Conservation (phyloP, 2,113 vertebrate genomes). For the Geococcyx californianus region DNA sequence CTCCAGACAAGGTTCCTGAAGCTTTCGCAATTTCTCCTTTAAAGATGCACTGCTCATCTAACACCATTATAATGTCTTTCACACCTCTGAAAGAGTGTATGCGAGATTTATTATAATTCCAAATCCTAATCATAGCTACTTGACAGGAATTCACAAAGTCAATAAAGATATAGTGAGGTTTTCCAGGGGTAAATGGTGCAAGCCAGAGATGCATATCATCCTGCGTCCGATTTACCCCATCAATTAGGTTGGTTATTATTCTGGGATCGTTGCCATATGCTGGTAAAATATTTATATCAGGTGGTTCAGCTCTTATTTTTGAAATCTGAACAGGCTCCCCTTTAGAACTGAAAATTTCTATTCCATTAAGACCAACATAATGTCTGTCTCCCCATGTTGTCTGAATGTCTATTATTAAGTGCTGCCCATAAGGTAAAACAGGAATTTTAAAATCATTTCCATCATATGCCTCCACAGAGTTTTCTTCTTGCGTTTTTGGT, state of each 20-base stretch:
- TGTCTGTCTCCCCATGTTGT: conserved; percentile 98
- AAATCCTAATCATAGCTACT: conserved; percentile 93
- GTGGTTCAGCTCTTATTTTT: conserved; percentile 85
- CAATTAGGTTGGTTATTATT: conserved; percentile 84
- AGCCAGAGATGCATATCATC: conserved; percentile 99
- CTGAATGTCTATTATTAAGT: conserved; percentile 84
- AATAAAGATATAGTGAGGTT: conserved; percentile 82
- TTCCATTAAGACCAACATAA: conserved; percentile 93
- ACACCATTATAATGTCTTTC: conserved; percentile 86
- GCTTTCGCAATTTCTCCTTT: conserved; percentile 97
- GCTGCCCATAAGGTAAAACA: conserved; percentile 86
- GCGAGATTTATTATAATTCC: conserved; percentile 99
- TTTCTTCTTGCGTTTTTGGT: conserved; percentile 19
- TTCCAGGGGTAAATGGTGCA: conserved; percentile 89
- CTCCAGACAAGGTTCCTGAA: conserved; percentile 90
- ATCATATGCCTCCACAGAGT: conserved; percentile 58
- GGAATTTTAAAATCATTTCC: conserved; percentile 88
- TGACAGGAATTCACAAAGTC: conserved; percentile 84
- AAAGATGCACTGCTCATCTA: conserved; percentile 89
- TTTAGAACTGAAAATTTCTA: conserved; percentile 91
- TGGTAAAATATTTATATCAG: conserved; percentile 92
- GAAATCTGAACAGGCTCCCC: conserved; percentile 84
- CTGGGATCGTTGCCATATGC: conserved; percentile 90
- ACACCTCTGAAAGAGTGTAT: conserved; percentile 95
- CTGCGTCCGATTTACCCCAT: conserved; percentile 92